These are phyloP conservation scores for Lateolabrax maculatus DNA, from an alignment of 2,797 vertebrate genomes.

Conservation along the genomic window DNA sequence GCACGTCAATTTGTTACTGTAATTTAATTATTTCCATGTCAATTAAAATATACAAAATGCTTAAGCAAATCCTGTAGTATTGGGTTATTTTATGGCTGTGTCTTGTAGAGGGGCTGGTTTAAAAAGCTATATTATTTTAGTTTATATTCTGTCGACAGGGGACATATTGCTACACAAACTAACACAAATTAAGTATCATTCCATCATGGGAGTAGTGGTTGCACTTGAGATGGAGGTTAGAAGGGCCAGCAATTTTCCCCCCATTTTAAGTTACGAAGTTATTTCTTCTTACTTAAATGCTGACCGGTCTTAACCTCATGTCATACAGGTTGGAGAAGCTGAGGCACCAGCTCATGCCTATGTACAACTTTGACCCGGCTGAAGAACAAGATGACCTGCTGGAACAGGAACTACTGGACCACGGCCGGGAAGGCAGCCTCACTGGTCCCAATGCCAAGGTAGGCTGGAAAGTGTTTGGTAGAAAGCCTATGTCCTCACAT, in stretches of 20 bases:
- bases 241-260: background rate
- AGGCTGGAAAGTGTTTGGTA: background rate
- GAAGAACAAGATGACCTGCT: constrained; percentile 98
- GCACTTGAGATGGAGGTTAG: background rate
- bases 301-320: constrained; percentile 1
- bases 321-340: constrained; percentile 93
- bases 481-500: background rate
- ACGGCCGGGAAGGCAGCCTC: constrained; percentile 89
- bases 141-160: background rate
- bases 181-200: background rate
- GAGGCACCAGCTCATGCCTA: constrained; percentile 98
- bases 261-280: background rate
- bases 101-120: background rate
- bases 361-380: constrained; percentile 98
- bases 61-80: background rate
- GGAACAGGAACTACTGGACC: constrained; percentile 97
- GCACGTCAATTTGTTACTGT: background rate
- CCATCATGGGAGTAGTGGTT: background rate
- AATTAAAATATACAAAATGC: background rate
- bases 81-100: background rate
- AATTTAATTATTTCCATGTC: background rate
- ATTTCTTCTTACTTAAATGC: background rate
- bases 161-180: background rate
- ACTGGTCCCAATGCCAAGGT: constrained; percentile 92
- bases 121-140: background rate